phyloP scores from a whole-genome alignment of 2,113 vertebrate genomes.

The Ploceus nigricollis region DNA sequence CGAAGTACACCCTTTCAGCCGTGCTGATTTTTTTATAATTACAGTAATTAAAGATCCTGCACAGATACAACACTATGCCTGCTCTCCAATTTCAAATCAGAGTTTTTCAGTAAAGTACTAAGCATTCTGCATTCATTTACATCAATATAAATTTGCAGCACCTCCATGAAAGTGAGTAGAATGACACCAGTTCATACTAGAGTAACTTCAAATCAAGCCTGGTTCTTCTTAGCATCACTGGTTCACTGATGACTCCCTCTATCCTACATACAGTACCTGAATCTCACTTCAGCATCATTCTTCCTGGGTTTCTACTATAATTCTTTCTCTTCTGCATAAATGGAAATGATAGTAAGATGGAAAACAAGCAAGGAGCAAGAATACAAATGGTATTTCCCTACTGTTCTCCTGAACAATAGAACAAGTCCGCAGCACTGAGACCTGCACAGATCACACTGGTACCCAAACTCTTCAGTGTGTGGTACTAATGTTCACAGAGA shows the following conservation, averaged over 20 bases:
- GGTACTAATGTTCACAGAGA: not conserved
- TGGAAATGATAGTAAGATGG: not conserved
- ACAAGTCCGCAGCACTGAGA: not conserved
- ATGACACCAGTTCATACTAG: not conserved
- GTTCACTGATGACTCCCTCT: not conserved
- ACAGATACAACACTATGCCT: not conserved
- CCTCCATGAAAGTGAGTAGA: not conserved
- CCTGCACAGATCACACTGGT: not conserved
- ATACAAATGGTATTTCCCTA: not conserved
- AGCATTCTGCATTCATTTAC: not conserved
- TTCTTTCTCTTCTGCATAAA: not conserved
- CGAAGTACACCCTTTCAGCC: not conserved
- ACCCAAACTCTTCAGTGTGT: not conserved
- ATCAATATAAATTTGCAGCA: not conserved
- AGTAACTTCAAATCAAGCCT: not conserved
- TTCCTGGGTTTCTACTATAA: not conserved
- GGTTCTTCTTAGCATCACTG: not conserved
- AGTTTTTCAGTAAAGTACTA: not conserved
- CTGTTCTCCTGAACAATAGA: not conserved
- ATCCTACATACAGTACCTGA: not conserved
- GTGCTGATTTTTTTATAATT: not conserved
- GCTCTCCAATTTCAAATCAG: not conserved
- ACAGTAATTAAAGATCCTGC: not conserved
- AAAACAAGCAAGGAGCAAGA: not conserved
- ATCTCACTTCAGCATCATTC: not conserved